phyloP scores from a whole-genome alignment of 2,888 invertebrate species.

The Xiphydria camelus region DNA sequence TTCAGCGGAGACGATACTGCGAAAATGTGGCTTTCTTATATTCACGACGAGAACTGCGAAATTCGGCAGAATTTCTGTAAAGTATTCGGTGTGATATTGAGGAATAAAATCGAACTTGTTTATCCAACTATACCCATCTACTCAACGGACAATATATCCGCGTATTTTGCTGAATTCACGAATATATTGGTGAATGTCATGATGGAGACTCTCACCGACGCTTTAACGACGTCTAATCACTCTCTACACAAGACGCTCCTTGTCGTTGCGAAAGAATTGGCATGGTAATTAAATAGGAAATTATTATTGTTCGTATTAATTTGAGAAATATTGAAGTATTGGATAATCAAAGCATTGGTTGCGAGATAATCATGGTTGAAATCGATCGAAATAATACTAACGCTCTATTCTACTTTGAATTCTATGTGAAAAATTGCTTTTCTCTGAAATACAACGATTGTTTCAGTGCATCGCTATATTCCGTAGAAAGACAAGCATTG shows the following conservation, averaged over 20 bases:
- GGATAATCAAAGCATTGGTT: too few relatives aligned
- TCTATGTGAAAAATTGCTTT: too few relatives aligned
- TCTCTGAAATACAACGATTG: too few relatives aligned
- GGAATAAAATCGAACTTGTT: constrained; percentile 48
- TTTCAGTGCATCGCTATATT: constrained; percentile 39
- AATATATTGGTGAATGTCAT: constrained; percentile 57
- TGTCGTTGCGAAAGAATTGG: constrained; percentile 62
- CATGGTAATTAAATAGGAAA: constrained; percentile 40
- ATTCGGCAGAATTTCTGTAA: constrained; percentile 51
- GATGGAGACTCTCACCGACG: constrained; percentile 32
- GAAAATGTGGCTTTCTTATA: constrained; percentile 54
- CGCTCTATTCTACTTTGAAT: too few relatives aligned
- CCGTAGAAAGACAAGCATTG: constrained; percentile 58
- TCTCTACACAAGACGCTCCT: constrained; percentile 63
- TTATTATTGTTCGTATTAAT: too few relatives aligned
- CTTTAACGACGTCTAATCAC: constrained; percentile 61
- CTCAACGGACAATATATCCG: constrained; percentile 29
- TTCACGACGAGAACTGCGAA: constrained; percentile 46
- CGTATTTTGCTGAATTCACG: constrained; percentile 53
- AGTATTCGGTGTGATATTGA: constrained; percentile 46
- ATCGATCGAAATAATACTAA: too few relatives aligned
- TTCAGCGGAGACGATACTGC: constrained; percentile 53
- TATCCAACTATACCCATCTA: constrained; percentile 37
- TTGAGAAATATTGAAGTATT: too few relatives aligned
- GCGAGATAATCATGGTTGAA: too few relatives aligned